Conservation (phyloP, 2,888 invertebrate species). For the Heliconius cydno region DNA sequence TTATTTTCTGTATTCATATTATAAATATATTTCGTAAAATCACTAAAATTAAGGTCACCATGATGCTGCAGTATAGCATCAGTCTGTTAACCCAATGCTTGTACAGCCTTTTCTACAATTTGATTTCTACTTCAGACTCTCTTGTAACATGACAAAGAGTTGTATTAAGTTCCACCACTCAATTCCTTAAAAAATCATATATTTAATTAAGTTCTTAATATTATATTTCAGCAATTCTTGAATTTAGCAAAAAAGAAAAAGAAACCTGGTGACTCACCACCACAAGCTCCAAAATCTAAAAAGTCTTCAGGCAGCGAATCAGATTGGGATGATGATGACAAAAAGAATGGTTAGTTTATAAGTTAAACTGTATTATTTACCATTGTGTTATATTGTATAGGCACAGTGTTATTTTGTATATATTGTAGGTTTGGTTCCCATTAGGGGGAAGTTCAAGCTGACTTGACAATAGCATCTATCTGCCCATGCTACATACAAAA, state of each 20-base stretch:
- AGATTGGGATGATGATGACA: slow-evolving; percentile 79
- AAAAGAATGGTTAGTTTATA: slow-evolving; percentile 67
- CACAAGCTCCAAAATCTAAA: slow-evolving; percentile 68
- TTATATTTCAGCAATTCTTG: slow-evolving; percentile 87
- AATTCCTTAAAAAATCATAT: no score
- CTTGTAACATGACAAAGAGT: neutral
- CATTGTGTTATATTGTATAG: neutral
- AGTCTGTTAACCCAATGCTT: neutral
- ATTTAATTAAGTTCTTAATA: neutral
- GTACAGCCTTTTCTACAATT: neutral
- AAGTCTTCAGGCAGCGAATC: slow-evolving; percentile 84
- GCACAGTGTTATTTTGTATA: neutral
- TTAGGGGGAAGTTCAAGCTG: neutral
- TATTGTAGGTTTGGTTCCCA: neutral
- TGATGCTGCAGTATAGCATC: neutral
- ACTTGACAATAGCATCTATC: no score
- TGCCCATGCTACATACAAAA: no score
- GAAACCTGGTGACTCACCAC: slow-evolving; percentile 82
- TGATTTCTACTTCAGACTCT: neutral
- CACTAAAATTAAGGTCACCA: no score
- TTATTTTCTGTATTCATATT: neutral
- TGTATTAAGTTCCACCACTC: neutral
- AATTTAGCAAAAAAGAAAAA: slow-evolving; percentile 92
- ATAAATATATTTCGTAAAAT: neutral
- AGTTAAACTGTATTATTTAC: neutral